Conservation (phyloP, 2,888 invertebrate species). For the Abrostola tripartita region DNA sequence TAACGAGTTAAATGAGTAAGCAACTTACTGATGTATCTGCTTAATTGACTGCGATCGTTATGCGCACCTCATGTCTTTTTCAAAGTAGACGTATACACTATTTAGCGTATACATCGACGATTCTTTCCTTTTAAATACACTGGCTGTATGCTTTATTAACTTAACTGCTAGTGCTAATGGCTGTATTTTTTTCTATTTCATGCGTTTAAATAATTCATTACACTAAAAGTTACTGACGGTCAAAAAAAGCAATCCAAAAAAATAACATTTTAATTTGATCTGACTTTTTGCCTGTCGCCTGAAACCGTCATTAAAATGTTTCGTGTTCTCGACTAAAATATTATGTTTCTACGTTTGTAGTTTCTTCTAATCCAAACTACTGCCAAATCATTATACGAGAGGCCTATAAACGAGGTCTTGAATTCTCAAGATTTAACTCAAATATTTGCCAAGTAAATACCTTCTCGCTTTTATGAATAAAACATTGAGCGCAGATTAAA, state of each 20-base stretch:
- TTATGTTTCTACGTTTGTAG: neutral
- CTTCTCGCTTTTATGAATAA: constrained; percentile 37
- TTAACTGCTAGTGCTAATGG: too few species aligned
- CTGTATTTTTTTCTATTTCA: too few species aligned
- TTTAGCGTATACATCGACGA: neutral
- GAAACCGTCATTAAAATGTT: constrained; percentile 4
- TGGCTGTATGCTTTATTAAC: too few species aligned
- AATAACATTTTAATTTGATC: too few species aligned
- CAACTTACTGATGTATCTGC: constrained; percentile 48
- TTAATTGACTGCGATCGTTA: constrained; percentile 44
- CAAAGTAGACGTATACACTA: neutral
- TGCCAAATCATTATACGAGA: constrained; percentile 9
- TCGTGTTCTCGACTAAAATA: constrained; percentile 5
- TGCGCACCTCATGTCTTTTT: constrained; percentile 36
- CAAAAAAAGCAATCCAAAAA: too few species aligned
- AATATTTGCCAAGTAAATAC: constrained; percentile 37
- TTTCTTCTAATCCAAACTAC: neutral
- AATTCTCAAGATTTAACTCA: constrained; percentile 32
- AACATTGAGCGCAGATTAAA: constrained; percentile 48
- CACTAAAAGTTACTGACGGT: too few species aligned
- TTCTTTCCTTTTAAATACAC: too few species aligned
- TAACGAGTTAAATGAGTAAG: constrained; percentile 53
- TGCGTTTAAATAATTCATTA: too few species aligned
- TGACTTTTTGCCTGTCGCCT: neutral
- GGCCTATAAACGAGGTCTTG: constrained; percentile 15